phyloP scores from a whole-genome alignment of 1,140 invertebrate species.

The Drosophila pachea region DNA sequence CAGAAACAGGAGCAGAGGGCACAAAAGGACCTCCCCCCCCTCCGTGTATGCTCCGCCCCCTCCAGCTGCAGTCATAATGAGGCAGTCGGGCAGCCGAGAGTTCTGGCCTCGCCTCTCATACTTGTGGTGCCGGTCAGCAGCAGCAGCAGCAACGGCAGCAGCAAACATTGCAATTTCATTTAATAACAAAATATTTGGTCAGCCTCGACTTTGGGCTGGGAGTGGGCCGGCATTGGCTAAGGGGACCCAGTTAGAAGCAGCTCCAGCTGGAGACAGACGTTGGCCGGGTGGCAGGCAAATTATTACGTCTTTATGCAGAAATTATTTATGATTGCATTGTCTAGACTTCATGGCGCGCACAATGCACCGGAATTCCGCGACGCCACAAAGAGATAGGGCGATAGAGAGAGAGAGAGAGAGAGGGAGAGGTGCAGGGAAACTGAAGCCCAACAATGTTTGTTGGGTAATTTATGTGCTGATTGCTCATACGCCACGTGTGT shows the following conservation, averaged over 20 bases:
- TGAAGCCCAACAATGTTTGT: constrained; percentile 47
- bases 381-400: constrained; percentile 6
- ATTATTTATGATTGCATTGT: constrained; percentile 77
- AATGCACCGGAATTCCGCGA: constrained; percentile 74
- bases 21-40: not conserved
- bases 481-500: constrained; percentile 66
- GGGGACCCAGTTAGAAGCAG: constrained; percentile 18
- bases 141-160: constrained; percentile 26
- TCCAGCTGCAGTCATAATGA: constrained; percentile 60
- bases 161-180: constrained; percentile 76
- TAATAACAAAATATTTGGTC: constrained; percentile 76
- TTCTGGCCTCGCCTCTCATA: not conserved
- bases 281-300: constrained; percentile 44
- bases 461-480: constrained; percentile 61
- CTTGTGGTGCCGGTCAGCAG: constrained; percentile 54
- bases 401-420: too few relatives aligned
- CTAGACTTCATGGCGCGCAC: constrained; percentile 68
- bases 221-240: not conserved
- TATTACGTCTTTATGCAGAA: constrained; percentile 74
- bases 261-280: not conserved
- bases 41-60: not conserved
- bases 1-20: constrained; percentile 8
- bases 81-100: constrained; percentile 14
- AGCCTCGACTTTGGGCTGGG: constrained; percentile 16
- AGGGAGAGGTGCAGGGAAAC: not conserved